Evolutionary conservation across 2,797 vertebrate genomes (phyloP), one percentile per base, ranked within the genome.

Genomic region (Hyperoplus lanceolatus): DNA sequence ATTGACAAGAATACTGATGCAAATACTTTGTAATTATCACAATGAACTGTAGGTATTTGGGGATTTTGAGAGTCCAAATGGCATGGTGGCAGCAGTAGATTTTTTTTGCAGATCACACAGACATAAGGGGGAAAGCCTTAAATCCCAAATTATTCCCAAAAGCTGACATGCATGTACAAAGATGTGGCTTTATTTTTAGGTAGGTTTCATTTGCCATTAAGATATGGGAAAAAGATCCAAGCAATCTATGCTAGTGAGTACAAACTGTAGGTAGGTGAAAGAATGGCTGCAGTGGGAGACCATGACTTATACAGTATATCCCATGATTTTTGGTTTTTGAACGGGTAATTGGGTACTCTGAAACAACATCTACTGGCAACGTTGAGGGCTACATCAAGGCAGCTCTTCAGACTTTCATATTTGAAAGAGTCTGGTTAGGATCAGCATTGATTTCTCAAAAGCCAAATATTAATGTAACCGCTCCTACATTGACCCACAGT

Each of bases 391-490:
- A 73, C 66, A 81, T 91, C 64, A 87, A 82, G 89, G 73, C 59
- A 58, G 39, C 54, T 62, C 38, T 56, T 67, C 18, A n/a, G 61
- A 75, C 57, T 36, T 72, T 69, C 61, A 41, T 46, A 77, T 59
- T 66, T 77, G 57, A 86, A 86, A 81, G 59, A 67, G 48, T 54
- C 64, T 50, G 43, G 62, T 70, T 70, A 58, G 70, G 53, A 69
- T 76, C 60, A 56, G 5, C 57, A 87, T 70, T 81, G 85, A 88
- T 85, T 85, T 85, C 77, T 74, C 80, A 66, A 77, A 72, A 43
- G 67, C 50, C 70, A 77, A 82, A 86, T 84, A 72, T 71, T 77
- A 63, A 77, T 76, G 48, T 54, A 62, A 68, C 50, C 68, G 41
- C 46, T 57, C 64, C 57, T 51, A 60, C 48, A 60, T 36, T 74